These are phyloP conservation scores for Drosophila oshimai DNA, from an alignment of 1,140 invertebrate species.

Conservation along the genomic window DNA sequence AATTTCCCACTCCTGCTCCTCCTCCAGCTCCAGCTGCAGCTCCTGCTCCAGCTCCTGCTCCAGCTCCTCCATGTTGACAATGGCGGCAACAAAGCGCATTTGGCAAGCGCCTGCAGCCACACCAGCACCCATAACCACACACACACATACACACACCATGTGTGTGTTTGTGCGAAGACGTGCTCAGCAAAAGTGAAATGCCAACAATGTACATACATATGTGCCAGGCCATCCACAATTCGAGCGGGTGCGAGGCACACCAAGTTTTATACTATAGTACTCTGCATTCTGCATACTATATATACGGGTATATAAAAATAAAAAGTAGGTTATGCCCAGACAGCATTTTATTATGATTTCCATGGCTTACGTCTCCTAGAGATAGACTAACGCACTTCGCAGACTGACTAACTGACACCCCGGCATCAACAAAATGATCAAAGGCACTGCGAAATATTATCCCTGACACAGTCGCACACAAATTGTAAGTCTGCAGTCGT, in stretches of 20 bases:
- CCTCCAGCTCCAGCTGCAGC: neutral
- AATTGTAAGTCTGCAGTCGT: conserved; percentile 21
- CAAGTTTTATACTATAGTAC: conserved; percentile 2
- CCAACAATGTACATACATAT: conserved; percentile 56
- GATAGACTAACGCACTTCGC: conserved; percentile 36
- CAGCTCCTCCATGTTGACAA: conserved; percentile 64
- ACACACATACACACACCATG: too few species aligned
- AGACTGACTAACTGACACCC: conserved; percentile 34
- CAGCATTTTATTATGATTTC: conserved; percentile 79
- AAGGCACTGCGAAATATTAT: conserved; percentile 38
- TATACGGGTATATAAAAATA: conserved; percentile 40
- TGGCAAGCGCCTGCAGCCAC: conserved; percentile 73
- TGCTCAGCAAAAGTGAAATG: conserved; percentile 76
- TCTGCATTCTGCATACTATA: neutral
- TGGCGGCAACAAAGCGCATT: conserved; percentile 76
- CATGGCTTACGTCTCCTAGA: conserved; percentile 54
- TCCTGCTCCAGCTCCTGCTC: conserved; percentile 4
- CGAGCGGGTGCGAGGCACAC: conserved; percentile 13
- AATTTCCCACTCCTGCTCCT: conserved; percentile 33
- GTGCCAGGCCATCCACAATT: conserved; percentile 5
- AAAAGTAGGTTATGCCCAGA: conserved; percentile 76
- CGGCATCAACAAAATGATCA: conserved; percentile 31
- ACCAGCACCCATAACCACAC: conserved; percentile 28
- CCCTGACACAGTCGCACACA: conserved; percentile 17
- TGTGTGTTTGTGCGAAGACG: conserved; percentile 44